Percentiles rank a stretch among this genome's conserved stretches.
These are phyloP conservation scores for Agrotis exclamationis DNA, from an alignment of 2,888 invertebrate species.

Conservation along the genomic window DNA sequence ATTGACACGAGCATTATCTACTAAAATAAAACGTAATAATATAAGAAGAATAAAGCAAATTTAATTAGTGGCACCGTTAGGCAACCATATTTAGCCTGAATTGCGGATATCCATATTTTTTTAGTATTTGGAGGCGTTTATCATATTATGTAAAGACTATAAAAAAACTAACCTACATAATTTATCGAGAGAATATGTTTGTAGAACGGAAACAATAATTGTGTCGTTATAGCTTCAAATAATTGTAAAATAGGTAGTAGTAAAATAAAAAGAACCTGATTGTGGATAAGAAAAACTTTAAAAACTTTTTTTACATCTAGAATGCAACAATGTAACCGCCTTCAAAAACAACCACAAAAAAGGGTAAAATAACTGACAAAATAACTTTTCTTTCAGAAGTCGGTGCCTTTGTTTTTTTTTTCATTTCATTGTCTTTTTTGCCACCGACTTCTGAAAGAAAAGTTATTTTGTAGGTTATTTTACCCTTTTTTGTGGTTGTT, in stretches of 20 bases:
- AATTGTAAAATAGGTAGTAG: conserved; percentile 28
- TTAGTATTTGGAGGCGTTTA: background rate
- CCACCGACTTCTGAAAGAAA: too few relatives aligned
- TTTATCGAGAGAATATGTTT: background rate
- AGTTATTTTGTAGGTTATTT: too few relatives aligned
- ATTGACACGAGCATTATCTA: conserved; percentile 11
- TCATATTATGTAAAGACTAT: conserved; percentile 4
- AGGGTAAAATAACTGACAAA: too few relatives aligned
- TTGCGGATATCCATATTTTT: background rate
- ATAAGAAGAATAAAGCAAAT: background rate
- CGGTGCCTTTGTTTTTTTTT: too few relatives aligned
- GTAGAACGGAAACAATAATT: conserved; percentile 22
- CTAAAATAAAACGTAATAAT: background rate
- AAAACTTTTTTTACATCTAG: too few relatives aligned
- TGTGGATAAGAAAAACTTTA: too few relatives aligned
- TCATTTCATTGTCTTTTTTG: too few relatives aligned
- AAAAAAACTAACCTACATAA: background rate
- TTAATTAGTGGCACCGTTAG: background rate
- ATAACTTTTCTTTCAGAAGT: too few relatives aligned
- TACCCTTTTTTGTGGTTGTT: too few relatives aligned
- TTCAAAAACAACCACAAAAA: too few relatives aligned
- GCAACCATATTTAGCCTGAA: background rate
- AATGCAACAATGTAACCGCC: too few relatives aligned
- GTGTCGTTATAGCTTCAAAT: conserved; percentile 44
- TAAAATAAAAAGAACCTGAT: too few relatives aligned